Conservation (phyloP, 30 jellyfish, hydroid and myxozoan genomes). For the Catostylus mosaicus region DNA sequence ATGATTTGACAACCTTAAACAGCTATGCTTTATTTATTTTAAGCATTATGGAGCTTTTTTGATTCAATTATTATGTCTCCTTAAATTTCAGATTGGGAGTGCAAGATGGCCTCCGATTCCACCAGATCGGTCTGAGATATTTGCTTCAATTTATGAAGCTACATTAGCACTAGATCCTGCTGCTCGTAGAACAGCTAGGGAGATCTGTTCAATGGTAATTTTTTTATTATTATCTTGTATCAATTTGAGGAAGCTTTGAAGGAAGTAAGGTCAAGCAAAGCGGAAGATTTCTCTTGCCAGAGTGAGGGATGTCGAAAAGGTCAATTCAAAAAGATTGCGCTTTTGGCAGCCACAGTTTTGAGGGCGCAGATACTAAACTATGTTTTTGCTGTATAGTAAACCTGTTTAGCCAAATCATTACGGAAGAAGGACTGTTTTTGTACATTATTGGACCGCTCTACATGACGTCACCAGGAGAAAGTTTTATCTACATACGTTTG, state of each 20-base stretch:
- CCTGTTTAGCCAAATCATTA: no score
- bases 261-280: not conserved
- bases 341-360: not conserved
- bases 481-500: no score
- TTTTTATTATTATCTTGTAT: not conserved
- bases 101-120: conserved; percentile 56
- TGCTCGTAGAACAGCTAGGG: not conserved
- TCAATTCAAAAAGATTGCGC: not conserved
- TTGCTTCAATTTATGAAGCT: conserved; percentile 2
- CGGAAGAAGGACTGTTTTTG: no score
- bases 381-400: no score
- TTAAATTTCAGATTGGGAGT: conserved; percentile 32
- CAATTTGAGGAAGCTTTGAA: not conserved
- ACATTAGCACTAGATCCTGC: conserved; percentile 2
- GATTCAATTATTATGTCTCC: no score
- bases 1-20: no score
- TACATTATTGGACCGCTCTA: no score
- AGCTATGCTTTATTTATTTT: no score
- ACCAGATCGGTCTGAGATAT: not conserved
- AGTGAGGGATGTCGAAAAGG: not conserved
- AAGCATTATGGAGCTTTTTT: no score
- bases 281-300: no score
- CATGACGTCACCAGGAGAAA: no score
- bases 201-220: conserved; percentile 3
- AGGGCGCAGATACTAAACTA: no score